phyloP scores from a whole-genome alignment of 1,140 invertebrate genomes.

The Drosophila pectinifera region DNA sequence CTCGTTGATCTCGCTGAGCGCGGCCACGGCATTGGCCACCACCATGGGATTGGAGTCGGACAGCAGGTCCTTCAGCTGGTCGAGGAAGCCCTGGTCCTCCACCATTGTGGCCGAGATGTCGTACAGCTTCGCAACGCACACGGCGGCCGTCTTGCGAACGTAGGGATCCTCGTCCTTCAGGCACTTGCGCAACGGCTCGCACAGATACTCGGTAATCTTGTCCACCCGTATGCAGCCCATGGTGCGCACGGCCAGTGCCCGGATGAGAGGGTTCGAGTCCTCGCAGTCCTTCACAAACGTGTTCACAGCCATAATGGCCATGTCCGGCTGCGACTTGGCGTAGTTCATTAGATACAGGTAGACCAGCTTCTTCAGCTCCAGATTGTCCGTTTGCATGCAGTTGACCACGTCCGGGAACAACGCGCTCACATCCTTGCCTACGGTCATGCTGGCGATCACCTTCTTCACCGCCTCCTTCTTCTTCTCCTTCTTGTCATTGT shows the following conservation, averaged over 20 bases:
- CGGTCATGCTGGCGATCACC: conserved; percentile 99
- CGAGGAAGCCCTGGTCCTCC: conserved; percentile 95
- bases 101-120: conserved; percentile 98
- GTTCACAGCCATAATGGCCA: conserved; percentile 99
- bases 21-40: conserved; percentile 99
- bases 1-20: conserved; percentile 99
- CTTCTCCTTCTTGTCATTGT: conserved; percentile 99
- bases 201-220: conserved; percentile 99
- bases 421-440: conserved; percentile 98
- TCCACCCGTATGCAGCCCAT: conserved; percentile 99
- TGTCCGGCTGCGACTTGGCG: conserved; percentile 99
- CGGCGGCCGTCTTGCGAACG: conserved; percentile 99
- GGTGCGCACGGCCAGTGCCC: conserved; percentile 98
- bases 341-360: conserved; percentile 99
- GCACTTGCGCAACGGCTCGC: conserved; percentile 99
- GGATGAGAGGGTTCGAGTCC: conserved; percentile 99
- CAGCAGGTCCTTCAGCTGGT: conserved; percentile 97
- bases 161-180: conserved; percentile 99
- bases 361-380: conserved; percentile 99
- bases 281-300: conserved; percentile 99
- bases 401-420: conserved; percentile 99
- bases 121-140: conserved; percentile 99
- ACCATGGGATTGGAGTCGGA: conserved; percentile 99
- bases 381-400: conserved; percentile 99
- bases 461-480: conserved; percentile 99